phyloP scores from a whole-genome alignment of 2,888 invertebrate genomes.

The Ryuthela nishihirai region DNA sequence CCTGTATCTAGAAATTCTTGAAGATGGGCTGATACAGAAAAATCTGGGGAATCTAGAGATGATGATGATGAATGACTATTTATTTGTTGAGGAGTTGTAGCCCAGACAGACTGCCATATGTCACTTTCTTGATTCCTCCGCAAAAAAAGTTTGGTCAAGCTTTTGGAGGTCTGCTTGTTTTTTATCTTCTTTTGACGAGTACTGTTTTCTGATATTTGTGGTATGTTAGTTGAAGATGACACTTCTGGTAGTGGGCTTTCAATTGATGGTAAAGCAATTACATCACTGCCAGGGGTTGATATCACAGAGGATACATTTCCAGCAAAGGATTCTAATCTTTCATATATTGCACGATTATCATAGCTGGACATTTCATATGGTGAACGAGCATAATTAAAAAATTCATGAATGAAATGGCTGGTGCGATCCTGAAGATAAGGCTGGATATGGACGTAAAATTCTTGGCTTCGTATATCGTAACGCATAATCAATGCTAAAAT shows the following conservation, averaged over 20 bases:
- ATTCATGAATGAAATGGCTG: conserved; percentile 84
- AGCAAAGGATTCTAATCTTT: background rate
- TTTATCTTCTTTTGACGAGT: too few species aligned
- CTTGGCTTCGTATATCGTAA: conserved; percentile 51
- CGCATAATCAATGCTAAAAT: conserved; percentile 67
- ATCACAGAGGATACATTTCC: background rate
- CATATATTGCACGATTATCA: conserved; percentile 50
- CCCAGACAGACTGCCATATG: too few species aligned
- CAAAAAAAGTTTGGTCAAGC: too few species aligned
- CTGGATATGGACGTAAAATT: conserved; percentile 66
- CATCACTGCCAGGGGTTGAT: conserved; percentile 11
- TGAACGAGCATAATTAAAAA: conserved; percentile 78
- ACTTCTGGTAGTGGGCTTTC: background rate
- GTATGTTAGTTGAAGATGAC: too few species aligned
- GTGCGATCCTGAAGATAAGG: conserved; percentile 68
- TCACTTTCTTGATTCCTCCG: too few species aligned
- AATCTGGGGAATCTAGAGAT: too few species aligned
- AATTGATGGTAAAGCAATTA: conserved; percentile 3
- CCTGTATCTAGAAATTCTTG: too few species aligned
- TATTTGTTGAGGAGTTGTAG: too few species aligned
- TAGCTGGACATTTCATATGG: conserved; percentile 78
- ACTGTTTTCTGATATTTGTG: too few species aligned
- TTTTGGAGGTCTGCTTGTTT: too few species aligned
- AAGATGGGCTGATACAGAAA: too few species aligned
- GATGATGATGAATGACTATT: too few species aligned